Conservation (phyloP, 2,113 vertebrate genomes). For the Otolemur garnettii region DNA sequence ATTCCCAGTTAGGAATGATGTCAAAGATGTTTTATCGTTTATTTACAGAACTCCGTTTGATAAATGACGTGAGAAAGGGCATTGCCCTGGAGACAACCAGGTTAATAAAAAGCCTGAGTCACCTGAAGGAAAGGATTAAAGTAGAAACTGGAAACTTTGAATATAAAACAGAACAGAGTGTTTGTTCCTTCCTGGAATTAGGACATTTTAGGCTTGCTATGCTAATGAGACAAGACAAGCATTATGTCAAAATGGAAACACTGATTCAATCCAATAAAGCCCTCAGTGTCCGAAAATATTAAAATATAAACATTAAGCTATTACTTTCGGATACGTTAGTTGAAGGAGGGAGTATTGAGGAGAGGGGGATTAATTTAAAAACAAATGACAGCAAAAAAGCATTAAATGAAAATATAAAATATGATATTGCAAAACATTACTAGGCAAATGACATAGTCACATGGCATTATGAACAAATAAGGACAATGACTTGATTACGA, state of each 20-base stretch:
- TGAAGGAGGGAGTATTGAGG: not conserved
- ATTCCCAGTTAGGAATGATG: not conserved
- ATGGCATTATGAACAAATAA: not conserved
- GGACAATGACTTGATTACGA: not conserved
- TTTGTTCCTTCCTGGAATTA: not conserved
- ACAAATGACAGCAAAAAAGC: not conserved
- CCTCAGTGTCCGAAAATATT: not conserved
- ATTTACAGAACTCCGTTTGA: slow-evolving; percentile 17
- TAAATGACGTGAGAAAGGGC: slow-evolving; percentile 26
- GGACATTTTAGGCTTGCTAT: not conserved
- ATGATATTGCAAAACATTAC: not conserved
- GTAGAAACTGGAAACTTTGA: not conserved
- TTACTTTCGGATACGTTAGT: not conserved
- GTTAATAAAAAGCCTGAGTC: not conserved
- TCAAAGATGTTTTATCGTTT: not conserved
- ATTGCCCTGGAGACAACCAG: not conserved
- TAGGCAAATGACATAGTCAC: not conserved
- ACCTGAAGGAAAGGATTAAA: not conserved
- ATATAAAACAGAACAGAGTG: slow-evolving; percentile 16
- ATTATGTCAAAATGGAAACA: not conserved
- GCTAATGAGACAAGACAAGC: slow-evolving; percentile 4
- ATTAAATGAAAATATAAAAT: slow-evolving; percentile 35
- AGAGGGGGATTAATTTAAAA: not conserved
- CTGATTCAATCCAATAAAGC: not conserved
- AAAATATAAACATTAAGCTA: not conserved